Base-by-base conservation (phyloP, 1,140 invertebrate species). In the Drosophila virilis region DNA sequence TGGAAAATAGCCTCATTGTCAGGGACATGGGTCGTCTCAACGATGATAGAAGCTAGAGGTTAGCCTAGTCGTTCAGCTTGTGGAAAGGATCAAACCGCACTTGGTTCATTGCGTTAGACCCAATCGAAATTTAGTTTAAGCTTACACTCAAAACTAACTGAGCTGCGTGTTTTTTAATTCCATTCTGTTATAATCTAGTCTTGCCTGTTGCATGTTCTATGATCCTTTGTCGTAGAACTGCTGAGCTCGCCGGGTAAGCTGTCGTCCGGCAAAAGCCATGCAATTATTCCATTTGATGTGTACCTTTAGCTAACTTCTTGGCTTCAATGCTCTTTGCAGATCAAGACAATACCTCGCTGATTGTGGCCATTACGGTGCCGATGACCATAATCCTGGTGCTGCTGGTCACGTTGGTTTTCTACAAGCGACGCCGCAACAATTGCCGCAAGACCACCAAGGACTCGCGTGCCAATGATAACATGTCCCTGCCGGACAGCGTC, bases 271-370 rank as follows among this genome's bases (percentile, higher is more conserved):
- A 28, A 40, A n/a, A 10, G 17, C 32, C n/a, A 10, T 48, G 4
- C 17, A 1, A 22, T 48, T 12, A 12, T 48, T 48, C 17, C 2
- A 46, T 46, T 2, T 22, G 22, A 22, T 22, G 3, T 22, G 22
- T 22, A 2, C 2, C 22, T 22, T 22, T 22, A 22, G 38, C 8
- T 40, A 12, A 40, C 22, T 22, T 46, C 8, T 46, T 28, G 22
- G 22, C 22, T 28, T 28, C 4, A 8, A 22, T 28, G 6, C 10
- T 17, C n/a, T n/a, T 51, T 9, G 45, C 91, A 96, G 96, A 97
- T 94, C 96, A 96, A 92, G 96, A 97, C 92, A 97, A 97, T 91
- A 97, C 96, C 35, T 95, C 96, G 17, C 94, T 97, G 73, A 95
- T 97, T 66, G 94, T 96, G 68, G 96, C 96, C 46, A 94, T 96